phyloP scores from a whole-genome alignment of 2,888 invertebrate genomes.

The Phaedon cochleariae region DNA sequence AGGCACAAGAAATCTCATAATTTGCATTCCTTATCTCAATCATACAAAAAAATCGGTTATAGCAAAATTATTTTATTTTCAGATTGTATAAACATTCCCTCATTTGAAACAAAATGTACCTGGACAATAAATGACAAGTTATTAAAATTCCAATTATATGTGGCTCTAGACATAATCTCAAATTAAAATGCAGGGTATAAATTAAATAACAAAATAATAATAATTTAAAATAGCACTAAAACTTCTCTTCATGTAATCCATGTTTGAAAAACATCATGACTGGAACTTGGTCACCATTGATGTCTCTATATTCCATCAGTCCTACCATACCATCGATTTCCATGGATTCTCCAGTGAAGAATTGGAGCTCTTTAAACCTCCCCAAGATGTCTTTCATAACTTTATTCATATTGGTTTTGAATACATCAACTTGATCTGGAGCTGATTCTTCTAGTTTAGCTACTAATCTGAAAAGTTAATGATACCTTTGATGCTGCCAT shows the following conservation, averaged over 20 bases:
- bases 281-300: constrained; percentile 82
- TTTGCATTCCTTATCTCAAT: neutral
- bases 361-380: constrained; percentile 92
- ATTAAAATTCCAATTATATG: constrained; percentile 15
- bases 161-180: constrained; percentile 17
- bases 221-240: constrained; percentile 66
- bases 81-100: constrained; percentile 40
- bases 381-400: constrained; percentile 91
- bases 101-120: constrained; percentile 25
- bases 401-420: constrained; percentile 92
- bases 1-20: neutral
- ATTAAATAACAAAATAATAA: constrained; percentile 40
- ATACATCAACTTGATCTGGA: constrained; percentile 87
- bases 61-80: constrained; percentile 41
- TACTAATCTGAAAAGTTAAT: constrained; percentile 69
- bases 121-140: constrained; percentile 29
- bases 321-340: constrained; percentile 95
- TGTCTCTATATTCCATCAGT: constrained; percentile 91
- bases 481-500: constrained; percentile 3
- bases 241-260: constrained; percentile 94
- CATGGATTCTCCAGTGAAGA: constrained; percentile 93
- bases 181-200: constrained; percentile 32
- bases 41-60: constrained; percentile 16
- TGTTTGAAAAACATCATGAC: constrained; percentile 97
- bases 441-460: constrained; percentile 80